Evolutionary conservation across 92 coral and sea anemone species (phyloP).

Genomic region (Porites evermanni): DNA sequence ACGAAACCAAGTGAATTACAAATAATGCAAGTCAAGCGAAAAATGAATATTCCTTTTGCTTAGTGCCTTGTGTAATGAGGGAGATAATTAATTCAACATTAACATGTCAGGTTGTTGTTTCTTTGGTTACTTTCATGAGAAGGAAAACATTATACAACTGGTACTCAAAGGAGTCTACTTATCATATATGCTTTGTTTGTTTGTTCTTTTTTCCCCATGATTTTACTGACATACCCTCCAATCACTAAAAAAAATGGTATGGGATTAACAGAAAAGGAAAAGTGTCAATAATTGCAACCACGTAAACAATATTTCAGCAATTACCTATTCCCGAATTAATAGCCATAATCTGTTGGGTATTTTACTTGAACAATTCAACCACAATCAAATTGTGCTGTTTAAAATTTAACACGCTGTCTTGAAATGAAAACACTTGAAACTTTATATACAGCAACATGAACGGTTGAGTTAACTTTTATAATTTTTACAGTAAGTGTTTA

Average conservation of each 20-base stretch:
- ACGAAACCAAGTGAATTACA: neutral
- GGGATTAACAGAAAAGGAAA: too few relatives aligned
- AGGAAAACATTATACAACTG: too few relatives aligned
- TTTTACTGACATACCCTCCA: too few relatives aligned
- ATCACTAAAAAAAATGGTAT: too few relatives aligned
- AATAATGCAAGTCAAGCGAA: neutral
- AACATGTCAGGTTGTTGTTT: too few relatives aligned
- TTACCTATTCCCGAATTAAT: neutral
- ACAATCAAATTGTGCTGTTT: neutral
- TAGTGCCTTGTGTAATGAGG: neutral
- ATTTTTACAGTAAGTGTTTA: constrained; percentile 4
- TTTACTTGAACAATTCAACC: neutral
- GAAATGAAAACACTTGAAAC: neutral
- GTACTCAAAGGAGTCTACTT: too few relatives aligned
- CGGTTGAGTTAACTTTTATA: constrained; percentile 13
- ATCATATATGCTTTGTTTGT: too few relatives aligned
- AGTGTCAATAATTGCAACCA: too few relatives aligned
- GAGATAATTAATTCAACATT: too few relatives aligned
- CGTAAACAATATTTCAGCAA: neutral
- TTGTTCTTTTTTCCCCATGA: too few relatives aligned
- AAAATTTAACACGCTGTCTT: constrained; percentile 13
- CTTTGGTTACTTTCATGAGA: too few relatives aligned
- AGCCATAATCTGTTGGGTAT: neutral
- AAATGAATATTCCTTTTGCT: neutral
- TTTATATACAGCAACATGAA: constrained; percentile 4